Conservation (phyloP, 2,113 vertebrate genomes). For the Scopus umbretta region DNA sequence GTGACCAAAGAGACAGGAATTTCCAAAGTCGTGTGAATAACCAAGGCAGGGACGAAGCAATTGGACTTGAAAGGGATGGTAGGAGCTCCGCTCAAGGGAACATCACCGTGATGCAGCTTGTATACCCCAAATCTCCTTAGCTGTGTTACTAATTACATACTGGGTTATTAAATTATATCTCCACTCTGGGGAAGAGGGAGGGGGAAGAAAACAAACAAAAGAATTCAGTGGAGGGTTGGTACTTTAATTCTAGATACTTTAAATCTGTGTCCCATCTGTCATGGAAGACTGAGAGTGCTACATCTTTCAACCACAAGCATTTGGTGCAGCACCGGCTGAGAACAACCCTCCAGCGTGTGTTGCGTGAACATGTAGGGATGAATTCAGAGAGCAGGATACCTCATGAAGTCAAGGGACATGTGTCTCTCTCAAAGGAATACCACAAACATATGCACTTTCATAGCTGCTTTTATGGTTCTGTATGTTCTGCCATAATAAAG, state of each 20-base stretch:
- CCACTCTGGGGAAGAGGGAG: neutral
- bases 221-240: neutral
- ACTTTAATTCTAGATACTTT: neutral
- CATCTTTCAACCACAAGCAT: neutral
- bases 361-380: fast-evolving
- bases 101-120: fast-evolving
- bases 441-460: fast-evolving
- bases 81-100: neutral
- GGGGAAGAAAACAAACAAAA: neutral
- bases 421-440: neutral
- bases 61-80: neutral
- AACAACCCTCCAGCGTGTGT: fast-evolving
- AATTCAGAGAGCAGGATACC: neutral
- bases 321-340: neutral
- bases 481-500: neutral
- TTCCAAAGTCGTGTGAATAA: neutral
- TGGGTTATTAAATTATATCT: neutral
- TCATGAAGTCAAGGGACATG: neutral
- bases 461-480: neutral
- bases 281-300: neutral
- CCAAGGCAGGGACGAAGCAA: neutral
- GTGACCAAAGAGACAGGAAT: neutral
- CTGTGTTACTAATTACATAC: neutral
- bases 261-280: neutral
- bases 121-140: neutral